These are phyloP conservation scores for Tragelaphus scriptus DNA, from an alignment of 2,113 vertebrate species.

Conservation along the genomic window DNA sequence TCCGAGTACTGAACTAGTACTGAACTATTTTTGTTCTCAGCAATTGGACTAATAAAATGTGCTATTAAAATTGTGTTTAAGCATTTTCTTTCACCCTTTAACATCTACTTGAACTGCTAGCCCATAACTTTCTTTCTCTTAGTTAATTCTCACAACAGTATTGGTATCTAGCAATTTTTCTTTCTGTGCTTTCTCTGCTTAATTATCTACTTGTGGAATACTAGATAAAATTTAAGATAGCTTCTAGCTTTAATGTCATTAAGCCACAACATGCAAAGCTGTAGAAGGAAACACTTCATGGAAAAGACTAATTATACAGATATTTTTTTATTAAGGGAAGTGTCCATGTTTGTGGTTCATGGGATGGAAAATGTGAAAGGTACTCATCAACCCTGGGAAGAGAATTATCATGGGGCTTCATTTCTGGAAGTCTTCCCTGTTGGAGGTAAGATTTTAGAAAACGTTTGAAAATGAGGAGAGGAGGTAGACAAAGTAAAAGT, in stretches of 20 bases:
- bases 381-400: neutral
- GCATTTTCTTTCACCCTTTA: neutral
- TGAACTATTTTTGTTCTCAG: neutral
- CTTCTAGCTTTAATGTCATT: neutral
- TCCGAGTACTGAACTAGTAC: neutral
- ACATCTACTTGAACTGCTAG: neutral
- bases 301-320: neutral
- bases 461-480: neutral
- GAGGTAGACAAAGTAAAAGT: constrained; percentile 6
- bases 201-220: neutral
- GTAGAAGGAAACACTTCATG: neutral
- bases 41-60: neutral
- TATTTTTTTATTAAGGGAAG: neutral
- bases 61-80: constrained; percentile 20
- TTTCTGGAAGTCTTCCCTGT: neutral
- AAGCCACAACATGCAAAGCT: neutral
- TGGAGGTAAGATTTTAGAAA: neutral
- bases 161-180: neutral
- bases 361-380: neutral
- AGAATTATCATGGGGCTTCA: neutral
- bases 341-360: neutral
- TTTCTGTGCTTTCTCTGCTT: neutral
- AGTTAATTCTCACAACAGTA: neutral
- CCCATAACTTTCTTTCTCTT: neutral
- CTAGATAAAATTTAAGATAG: neutral